These are phyloP conservation scores for Puma concolor DNA, from an alignment of 2,113 vertebrate species.

Conservation along the genomic window DNA sequence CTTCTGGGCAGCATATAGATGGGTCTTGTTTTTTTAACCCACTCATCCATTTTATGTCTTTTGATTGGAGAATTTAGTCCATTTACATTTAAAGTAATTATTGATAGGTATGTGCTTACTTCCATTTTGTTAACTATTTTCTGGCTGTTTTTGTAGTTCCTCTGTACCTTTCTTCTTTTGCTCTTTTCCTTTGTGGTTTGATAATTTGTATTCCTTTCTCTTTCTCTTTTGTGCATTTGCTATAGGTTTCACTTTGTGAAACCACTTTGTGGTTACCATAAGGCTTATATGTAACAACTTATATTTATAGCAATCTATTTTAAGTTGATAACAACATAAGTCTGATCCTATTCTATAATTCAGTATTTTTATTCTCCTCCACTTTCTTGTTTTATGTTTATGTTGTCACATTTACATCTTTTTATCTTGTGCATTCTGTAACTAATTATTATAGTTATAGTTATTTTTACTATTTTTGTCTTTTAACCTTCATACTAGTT, in stretches of 20 bases:
- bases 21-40: neutral
- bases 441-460: neutral
- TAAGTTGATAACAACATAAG: neutral
- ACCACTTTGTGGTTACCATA: neutral
- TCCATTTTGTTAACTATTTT: neutral
- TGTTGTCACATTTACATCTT: neutral
- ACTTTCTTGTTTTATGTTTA: neutral
- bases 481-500: neutral
- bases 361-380: neutral
- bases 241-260: neutral
- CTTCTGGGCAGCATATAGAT: neutral
- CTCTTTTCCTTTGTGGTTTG: neutral
- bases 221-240: neutral
- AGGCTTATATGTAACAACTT: neutral
- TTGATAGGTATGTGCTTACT: neutral
- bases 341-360: neutral
- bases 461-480: neutral
- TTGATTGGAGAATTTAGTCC: neutral
- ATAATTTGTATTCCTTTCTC: neutral
- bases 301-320: neutral
- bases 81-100: neutral
- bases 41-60: too few relatives aligned
- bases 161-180: neutral
- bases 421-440: neutral
- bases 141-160: neutral